These are phyloP conservation scores for Rutpela maculata DNA, from an alignment of 2,888 invertebrate genomes.

Conservation along the genomic window DNA sequence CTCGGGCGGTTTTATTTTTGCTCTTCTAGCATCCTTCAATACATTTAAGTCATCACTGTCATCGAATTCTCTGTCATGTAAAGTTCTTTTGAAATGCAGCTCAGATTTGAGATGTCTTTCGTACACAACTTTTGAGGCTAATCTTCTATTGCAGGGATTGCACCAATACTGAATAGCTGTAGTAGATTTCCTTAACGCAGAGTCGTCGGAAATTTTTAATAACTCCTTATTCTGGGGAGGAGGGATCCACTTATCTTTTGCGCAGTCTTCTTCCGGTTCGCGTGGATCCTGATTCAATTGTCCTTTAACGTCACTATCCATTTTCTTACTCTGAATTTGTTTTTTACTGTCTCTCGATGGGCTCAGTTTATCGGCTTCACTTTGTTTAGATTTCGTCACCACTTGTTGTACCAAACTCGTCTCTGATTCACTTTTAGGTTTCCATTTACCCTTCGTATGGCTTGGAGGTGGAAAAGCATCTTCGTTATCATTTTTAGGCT, in stretches of 20 bases:
- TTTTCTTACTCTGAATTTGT: constrained; percentile 20
- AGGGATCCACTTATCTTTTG: constrained; percentile 88
- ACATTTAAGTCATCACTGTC: constrained; percentile 61
- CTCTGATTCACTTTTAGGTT: constrained; percentile 71
- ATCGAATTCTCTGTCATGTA: constrained; percentile 83
- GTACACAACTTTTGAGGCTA: constrained; percentile 85
- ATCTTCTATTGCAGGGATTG: constrained; percentile 85
- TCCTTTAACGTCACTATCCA: constrained; percentile 8
- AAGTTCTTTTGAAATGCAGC: constrained; percentile 81
- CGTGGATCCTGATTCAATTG: constrained; percentile 74
- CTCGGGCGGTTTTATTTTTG: constrained; percentile 58
- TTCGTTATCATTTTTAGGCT: constrained; percentile 38
- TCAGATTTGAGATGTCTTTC: constrained; percentile 86
- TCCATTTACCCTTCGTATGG: constrained; percentile 89
- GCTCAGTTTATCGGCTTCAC: background rate
- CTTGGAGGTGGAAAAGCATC: constrained; percentile 75
- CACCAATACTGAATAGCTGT: constrained; percentile 84
- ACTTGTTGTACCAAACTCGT: background rate
- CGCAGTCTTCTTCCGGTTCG: constrained; percentile 72
- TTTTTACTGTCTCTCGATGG: constrained; percentile 5
- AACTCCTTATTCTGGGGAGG: constrained; percentile 40
- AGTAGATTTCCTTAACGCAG: constrained; percentile 70
- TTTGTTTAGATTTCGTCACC: constrained; percentile 5
- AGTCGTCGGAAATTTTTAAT: constrained; percentile 58
- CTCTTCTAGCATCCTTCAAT: constrained; percentile 54